A percentile compares a stretch with the other conserved stretches of the same genome.
Conservation (phyloP, 2,888 invertebrate genomes). For the Pseudanteris insignis region DNA sequence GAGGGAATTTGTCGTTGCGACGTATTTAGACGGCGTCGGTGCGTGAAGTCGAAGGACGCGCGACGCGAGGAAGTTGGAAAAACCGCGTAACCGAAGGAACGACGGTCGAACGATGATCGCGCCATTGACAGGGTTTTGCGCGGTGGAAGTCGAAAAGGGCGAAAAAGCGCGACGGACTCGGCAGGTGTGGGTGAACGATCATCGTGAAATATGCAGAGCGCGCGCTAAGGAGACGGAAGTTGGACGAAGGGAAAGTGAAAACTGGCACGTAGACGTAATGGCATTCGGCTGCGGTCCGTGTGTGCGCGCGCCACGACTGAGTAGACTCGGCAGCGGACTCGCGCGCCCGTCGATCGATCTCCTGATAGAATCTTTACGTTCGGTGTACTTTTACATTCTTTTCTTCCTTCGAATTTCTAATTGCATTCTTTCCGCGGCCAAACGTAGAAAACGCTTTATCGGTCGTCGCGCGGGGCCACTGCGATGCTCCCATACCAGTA, state of each 20-base stretch:
- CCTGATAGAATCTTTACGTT: slow-evolving; percentile 43
- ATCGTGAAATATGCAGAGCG: slow-evolving; percentile 38
- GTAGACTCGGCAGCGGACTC: slow-evolving; percentile 34
- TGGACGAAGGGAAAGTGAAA: slow-evolving; percentile 54
- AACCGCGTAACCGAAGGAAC: too few species aligned
- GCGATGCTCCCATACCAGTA: neutral
- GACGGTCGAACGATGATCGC: too few species aligned
- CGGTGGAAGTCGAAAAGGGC: too few species aligned
- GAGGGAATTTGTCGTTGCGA: too few species aligned
- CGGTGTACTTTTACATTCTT: slow-evolving; percentile 37
- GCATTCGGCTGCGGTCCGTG: too few species aligned
- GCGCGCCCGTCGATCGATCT: slow-evolving; percentile 41
- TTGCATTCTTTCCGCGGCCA: slow-evolving; percentile 33
- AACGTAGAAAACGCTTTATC: slow-evolving; percentile 1
- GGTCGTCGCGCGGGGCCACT: neutral
- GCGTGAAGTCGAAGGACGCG: too few species aligned
- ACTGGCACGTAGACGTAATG: slow-evolving; percentile 47
- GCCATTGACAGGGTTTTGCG: too few species aligned
- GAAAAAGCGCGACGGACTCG: slow-evolving; percentile 6
- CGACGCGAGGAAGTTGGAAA: too few species aligned
- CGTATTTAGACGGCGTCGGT: too few species aligned
- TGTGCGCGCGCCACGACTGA: slow-evolving; percentile 20
- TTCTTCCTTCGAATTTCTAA: slow-evolving; percentile 35
- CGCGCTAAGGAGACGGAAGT: slow-evolving; percentile 53
- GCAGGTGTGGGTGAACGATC: slow-evolving; percentile 49